phyloP scores from a whole-genome alignment of 2,797 vertebrate species.

The Chelon auratus region DNA sequence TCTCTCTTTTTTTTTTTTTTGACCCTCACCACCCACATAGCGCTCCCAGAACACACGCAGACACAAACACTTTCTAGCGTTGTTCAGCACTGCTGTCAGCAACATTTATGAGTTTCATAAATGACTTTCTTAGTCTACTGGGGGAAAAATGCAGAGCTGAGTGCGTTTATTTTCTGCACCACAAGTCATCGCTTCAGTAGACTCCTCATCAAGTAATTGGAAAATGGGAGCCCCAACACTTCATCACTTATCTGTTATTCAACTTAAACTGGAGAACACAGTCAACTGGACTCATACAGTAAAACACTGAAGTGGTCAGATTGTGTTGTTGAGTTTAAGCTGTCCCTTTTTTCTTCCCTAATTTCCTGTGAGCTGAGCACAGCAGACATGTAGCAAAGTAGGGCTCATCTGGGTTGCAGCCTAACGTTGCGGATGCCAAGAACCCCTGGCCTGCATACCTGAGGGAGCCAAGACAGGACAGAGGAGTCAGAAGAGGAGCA shows the following conservation, averaged over 20 bases:
- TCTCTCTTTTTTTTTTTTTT: slow-evolving; percentile 31
- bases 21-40: slow-evolving; percentile 39
- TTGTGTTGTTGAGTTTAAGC: slow-evolving; percentile 44
- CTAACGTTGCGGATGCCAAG: slow-evolving; percentile 64
- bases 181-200: slow-evolving; percentile 34
- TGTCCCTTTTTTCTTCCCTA: slow-evolving; percentile 44
- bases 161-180: slow-evolving; percentile 33
- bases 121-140: slow-evolving; percentile 35
- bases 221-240: slow-evolving; percentile 19
- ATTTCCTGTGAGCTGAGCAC: slow-evolving; percentile 74
- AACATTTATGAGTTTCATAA: slow-evolving; percentile 47
- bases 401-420: slow-evolving; percentile 74
- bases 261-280: slow-evolving; percentile 12
- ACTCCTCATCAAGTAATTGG: slow-evolving; percentile 29
- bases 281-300: slow-evolving; percentile 28
- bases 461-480: slow-evolving; percentile 62
- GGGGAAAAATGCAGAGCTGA: slow-evolving; percentile 14
- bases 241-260: slow-evolving; percentile 31
- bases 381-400: slow-evolving; percentile 53
- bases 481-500: slow-evolving; percentile 51
- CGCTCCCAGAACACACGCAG: slow-evolving; percentile 42
- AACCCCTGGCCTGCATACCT: slow-evolving; percentile 73
- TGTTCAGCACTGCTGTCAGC: slow-evolving; percentile 34
- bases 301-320: slow-evolving; percentile 48
- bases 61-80: slow-evolving; percentile 28